Percentiles rank a stretch among this genome's conserved stretches.
Evolutionary conservation across 2,888 invertebrate species (phyloP).

Genomic region (Plebejus anna): DNA sequence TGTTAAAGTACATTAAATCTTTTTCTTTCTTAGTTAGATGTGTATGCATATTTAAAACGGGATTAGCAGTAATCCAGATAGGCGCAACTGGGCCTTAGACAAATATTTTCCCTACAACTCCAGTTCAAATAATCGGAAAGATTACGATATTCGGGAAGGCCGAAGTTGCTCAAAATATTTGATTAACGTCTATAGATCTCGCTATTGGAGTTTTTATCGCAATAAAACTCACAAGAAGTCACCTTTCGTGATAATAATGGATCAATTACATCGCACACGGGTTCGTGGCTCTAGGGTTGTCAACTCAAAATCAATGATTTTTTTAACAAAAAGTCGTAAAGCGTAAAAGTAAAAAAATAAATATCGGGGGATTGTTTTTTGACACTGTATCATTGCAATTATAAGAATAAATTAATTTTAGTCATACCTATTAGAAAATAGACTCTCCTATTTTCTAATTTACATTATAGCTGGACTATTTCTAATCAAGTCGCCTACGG

Average conservation of each 20-base stretch:
- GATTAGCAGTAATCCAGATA: background rate
- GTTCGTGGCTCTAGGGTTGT: background rate
- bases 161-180: background rate
- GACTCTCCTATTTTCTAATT: background rate
- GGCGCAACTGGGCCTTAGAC: background rate
- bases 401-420: background rate
- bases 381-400: too few species aligned
- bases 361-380: too few species aligned
- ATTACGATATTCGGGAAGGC: background rate
- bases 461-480: background rate
- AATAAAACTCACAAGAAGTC: constrained; percentile 10
- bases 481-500: constrained; percentile 6
- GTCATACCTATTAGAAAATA: background rate
- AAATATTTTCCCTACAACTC: background rate
- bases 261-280: constrained; percentile 15
- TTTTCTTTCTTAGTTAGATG: background rate
- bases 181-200: background rate
- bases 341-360: too few species aligned
- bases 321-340: background rate
- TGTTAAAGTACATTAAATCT: background rate
- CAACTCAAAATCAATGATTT: background rate
- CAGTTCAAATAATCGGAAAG: background rate
- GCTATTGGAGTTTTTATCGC: background rate
- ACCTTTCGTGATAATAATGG: constrained; percentile 17
- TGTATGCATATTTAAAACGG: background rate